Conservation (phyloP, 2,888 invertebrate species). For the Alviniconcha strummeri region DNA sequence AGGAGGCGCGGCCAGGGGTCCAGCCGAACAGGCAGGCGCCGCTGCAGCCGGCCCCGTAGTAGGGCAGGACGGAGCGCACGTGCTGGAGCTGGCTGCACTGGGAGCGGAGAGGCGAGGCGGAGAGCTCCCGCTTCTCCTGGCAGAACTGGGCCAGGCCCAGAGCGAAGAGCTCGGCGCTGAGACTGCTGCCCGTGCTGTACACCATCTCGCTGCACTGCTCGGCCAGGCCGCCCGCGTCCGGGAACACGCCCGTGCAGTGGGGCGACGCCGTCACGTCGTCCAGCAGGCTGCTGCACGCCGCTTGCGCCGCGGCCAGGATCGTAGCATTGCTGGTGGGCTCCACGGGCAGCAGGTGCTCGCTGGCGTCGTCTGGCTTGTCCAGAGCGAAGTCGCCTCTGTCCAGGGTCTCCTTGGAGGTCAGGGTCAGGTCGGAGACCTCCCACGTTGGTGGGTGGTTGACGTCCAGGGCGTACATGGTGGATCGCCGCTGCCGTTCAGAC, state of each 20-base stretch:
- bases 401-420: slow-evolving; percentile 37
- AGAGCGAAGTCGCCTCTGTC: slow-evolving; percentile 36
- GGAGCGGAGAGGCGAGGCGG: slow-evolving; percentile 11
- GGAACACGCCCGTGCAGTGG: slow-evolving; percentile 34
- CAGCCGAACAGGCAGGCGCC: slow-evolving; percentile 49
- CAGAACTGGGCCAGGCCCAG: slow-evolving; percentile 32
- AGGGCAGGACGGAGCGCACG: slow-evolving; percentile 34
- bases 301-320: slow-evolving; percentile 27
- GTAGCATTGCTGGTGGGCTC: slow-evolving; percentile 28
- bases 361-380: not conserved
- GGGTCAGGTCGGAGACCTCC: slow-evolving; percentile 50
- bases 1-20: slow-evolving; percentile 31
- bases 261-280: slow-evolving; percentile 34
- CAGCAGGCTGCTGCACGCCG: slow-evolving; percentile 44
- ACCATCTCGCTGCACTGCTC: slow-evolving; percentile 46
- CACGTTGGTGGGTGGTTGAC: slow-evolving; percentile 48
- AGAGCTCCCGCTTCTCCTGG: slow-evolving; percentile 12
- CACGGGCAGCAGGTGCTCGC: slow-evolving; percentile 24
- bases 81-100: slow-evolving; percentile 10
- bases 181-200: slow-evolving; percentile 6
- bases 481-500: slow-evolving; percentile 39
- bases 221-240: slow-evolving; percentile 33
- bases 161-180: slow-evolving; percentile 14
- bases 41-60: slow-evolving; percentile 42
- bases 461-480: slow-evolving; percentile 48